These are phyloP conservation scores for Drosophila eugracilis DNA, from an alignment of 1,140 invertebrate genomes.

Conservation along the genomic window DNA sequence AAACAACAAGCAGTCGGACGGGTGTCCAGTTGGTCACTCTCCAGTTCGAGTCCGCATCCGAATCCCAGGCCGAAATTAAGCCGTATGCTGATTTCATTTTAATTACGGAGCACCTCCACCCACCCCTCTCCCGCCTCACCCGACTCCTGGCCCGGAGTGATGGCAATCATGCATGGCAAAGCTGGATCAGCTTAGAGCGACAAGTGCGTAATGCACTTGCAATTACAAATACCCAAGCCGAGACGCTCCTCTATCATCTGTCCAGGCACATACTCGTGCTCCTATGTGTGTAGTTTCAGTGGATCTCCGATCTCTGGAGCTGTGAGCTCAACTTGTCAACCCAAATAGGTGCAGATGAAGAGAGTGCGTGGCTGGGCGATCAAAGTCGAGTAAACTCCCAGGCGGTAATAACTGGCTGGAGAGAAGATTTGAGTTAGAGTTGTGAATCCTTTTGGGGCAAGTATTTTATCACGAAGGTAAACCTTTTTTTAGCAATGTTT, in stretches of 20 bases:
- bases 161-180: constrained; percentile 78
- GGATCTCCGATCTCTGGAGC: constrained; percentile 14
- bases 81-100: constrained; percentile 83
- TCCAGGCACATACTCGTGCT: constrained; percentile 29
- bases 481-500: not conserved
- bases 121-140: not conserved
- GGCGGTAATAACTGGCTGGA: constrained; percentile 11
- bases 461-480: not conserved
- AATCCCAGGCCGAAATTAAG: constrained; percentile 60
- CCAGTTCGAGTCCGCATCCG: constrained; percentile 1
- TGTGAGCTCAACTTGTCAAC: constrained; percentile 51
- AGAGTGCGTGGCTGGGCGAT: constrained; percentile 27
- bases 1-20: constrained; percentile 74
- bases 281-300: constrained; percentile 24
- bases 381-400: constrained; percentile 23
- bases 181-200: constrained; percentile 82
- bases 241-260: constrained; percentile 23
- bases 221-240: constrained; percentile 57
- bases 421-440: constrained; percentile 7
- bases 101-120: constrained; percentile 62
- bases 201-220: constrained; percentile 79
- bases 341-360: constrained; percentile 49
- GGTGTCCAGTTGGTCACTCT: constrained; percentile 12
- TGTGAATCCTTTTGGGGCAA: not conserved
- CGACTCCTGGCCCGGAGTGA: constrained; percentile 40